Conservation (phyloP, 2,113 vertebrate species). For the Anolis carolinensis region DNA sequence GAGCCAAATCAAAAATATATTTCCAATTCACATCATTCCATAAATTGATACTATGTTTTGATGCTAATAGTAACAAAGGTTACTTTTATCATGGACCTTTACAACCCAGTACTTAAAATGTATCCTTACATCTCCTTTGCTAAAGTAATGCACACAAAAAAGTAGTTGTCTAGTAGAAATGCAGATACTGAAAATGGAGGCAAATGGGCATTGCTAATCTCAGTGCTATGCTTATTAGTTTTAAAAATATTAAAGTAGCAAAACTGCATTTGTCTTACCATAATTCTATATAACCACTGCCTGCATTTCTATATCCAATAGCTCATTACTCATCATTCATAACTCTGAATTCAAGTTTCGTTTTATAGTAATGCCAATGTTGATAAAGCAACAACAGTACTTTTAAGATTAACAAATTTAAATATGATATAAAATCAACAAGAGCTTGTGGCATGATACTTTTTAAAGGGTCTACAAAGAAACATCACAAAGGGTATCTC, state of each 20-base stretch:
- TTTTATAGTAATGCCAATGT: background rate
- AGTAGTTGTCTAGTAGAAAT: conserved; percentile 63
- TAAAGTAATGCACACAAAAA: conserved; percentile 74
- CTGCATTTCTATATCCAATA: conserved; percentile 25
- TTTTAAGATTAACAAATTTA: background rate
- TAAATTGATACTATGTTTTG: conserved; percentile 38
- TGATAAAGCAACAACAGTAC: background rate
- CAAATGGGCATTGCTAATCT: conserved; percentile 68
- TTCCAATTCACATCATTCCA: conserved; percentile 51
- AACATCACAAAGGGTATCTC: too few species aligned
- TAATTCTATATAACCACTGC: conserved; percentile 42
- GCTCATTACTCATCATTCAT: background rate
- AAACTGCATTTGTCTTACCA: conserved; percentile 61
- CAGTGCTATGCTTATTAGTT: conserved; percentile 69
- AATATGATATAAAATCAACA: too few species aligned
- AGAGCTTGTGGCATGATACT: background rate
- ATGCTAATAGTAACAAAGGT: conserved; percentile 61
- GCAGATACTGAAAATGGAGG: conserved; percentile 56
- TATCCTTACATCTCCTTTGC: conserved; percentile 64
- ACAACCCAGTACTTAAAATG: conserved; percentile 51
- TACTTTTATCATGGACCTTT: conserved; percentile 30
- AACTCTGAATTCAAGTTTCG: conserved; percentile 43
- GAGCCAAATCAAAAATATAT: conserved; percentile 33
- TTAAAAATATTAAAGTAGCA: conserved; percentile 66
- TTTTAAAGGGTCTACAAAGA: too few species aligned